Percentiles rank a stretch among this genome's conserved stretches.
Conservation (phyloP, 2,113 vertebrate species). For the Upupa epops region DNA sequence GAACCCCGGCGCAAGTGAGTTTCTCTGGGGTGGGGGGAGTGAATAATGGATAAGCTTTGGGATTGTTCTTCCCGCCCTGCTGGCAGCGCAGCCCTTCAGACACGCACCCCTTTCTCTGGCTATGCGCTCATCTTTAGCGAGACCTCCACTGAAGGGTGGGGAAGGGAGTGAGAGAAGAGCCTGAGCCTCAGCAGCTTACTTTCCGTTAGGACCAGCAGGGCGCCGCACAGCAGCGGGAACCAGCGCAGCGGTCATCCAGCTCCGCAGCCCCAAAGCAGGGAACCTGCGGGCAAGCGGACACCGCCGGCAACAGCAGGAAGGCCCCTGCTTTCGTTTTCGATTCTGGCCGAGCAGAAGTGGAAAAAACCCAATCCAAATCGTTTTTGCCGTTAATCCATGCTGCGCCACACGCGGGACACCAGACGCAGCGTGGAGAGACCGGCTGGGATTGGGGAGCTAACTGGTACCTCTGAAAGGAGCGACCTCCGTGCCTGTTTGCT, state of each 20-base stretch:
- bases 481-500: background rate
- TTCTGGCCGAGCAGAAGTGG: background rate
- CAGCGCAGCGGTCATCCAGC: background rate
- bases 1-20: too few species aligned
- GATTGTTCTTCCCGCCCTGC: background rate
- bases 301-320: fast-evolving
- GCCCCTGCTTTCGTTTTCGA: background rate
- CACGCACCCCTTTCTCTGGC: background rate
- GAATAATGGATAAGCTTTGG: background rate
- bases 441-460: fast-evolving
- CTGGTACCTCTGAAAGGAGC: background rate
- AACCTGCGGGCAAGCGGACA: background rate
- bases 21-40: background rate
- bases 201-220: background rate
- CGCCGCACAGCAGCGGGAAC: background rate
- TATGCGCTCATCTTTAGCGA: background rate
- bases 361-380: fast-evolving
- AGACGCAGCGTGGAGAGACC: background rate
- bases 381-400: background rate
- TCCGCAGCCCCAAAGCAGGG: background rate
- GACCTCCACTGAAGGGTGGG: too few species aligned
- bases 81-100: background rate
- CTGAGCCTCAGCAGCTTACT: background rate
- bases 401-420: background rate
- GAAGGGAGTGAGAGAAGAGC: background rate